Evolutionary conservation across 1,140 invertebrate species (phyloP), one percentile per base, ranked within the genome.

Genomic region (Drosophila tani): DNA sequence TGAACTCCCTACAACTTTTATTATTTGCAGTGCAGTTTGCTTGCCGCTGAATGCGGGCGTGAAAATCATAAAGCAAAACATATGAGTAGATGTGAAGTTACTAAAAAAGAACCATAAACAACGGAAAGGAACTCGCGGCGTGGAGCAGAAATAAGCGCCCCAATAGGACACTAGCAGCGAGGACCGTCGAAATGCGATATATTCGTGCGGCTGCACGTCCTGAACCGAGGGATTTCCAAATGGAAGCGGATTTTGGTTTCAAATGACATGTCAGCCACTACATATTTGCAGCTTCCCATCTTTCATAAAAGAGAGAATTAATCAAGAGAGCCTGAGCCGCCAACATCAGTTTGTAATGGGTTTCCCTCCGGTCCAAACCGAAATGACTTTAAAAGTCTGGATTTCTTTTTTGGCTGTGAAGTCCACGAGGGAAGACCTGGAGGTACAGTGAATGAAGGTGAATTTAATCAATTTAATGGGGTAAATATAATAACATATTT

Each of bases 21-120:
- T 78, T 85, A 87, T 87, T 80, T 87, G 60, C 75, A 73, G 70
- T 87, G 75, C 64, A 74, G 45, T 77, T 86, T 60, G 50, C 27
- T 59, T 47, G 56, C 45, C 50, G 41, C 51, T 57, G 50, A 50
- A 68, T 64, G 50, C 60, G 57, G 71, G 71, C 60, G 83, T 80
- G 67, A 87, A 86, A 83, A 87, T 83, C 84, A 82, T 83, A 80
- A 87, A 88, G 80, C 81, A 71, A 83, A 87, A 70, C 80, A 87
- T 73, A 79, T 79, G 83, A 87, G 67, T 83, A 66, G 63, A 74
- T 65, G 64, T 59, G 49, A 49, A 62, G 45, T 86, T 82, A 79
- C 66, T 87, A 80, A 87, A 86, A 69, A 86, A 85, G 65, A 76
- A 81, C 51, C 73, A 71, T 67, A 75, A 67, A 81, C 55, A 53